Evolutionary conservation across 2,113 vertebrate species (phyloP).

Genomic region (Psammodynastes pulverulentus): DNA sequence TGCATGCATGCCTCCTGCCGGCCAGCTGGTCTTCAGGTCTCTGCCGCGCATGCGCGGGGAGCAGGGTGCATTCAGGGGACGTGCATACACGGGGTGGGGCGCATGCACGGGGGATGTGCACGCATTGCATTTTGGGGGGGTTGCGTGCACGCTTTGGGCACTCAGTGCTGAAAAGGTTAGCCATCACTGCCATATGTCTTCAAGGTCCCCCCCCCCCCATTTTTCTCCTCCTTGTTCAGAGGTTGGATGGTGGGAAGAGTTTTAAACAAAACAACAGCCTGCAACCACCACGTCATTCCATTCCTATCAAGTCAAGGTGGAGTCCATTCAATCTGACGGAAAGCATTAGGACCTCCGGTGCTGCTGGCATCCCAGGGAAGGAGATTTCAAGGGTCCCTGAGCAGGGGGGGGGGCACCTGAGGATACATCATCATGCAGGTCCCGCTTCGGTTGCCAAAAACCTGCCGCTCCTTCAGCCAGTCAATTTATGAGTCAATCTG

Average conservation of each 20-base stretch:
- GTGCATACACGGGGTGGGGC: no score
- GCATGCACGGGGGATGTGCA: no score
- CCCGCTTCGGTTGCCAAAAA: background rate
- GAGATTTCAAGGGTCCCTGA: background rate
- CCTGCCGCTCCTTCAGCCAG: background rate
- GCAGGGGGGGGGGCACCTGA: background rate
- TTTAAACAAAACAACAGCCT: background rate
- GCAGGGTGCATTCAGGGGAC: no score
- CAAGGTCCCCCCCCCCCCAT: background rate
- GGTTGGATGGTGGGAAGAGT: background rate
- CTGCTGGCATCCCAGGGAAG: background rate
- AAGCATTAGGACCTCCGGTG: background rate
- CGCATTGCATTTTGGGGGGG: no score
- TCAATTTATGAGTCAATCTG: background rate
- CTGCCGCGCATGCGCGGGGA: no score
- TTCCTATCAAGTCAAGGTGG: background rate
- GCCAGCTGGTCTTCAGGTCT: no score
- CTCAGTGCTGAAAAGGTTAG: no score
- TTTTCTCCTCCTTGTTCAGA: background rate
- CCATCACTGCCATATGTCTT: no score
- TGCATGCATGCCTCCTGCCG: no score
- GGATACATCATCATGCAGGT: background rate
- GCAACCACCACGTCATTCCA: background rate
- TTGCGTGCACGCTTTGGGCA: no score
- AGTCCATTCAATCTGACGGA: background rate